Evolutionary conservation across 1,140 invertebrate species (phyloP), one percentile per base, ranked within the genome.

Genomic region (Holotrichia oblita): DNA sequence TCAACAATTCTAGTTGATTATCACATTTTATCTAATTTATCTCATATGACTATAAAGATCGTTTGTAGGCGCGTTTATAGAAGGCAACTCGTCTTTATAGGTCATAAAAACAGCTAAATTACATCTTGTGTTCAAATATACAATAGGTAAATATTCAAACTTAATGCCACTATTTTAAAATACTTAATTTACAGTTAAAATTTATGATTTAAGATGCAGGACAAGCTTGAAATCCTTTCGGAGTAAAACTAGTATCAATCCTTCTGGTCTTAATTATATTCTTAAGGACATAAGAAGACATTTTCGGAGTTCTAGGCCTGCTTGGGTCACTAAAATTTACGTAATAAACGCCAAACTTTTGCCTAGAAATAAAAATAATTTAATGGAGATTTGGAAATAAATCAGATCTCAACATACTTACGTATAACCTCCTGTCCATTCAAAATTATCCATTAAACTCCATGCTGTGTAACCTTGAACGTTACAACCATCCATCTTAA

Each of bases 401-500:
- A 27, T 14, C 2, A 14, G 59, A 0, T 69, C 34, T 17, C n/a
- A 17, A 34, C n/a, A 4, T 4, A 34, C 2, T 34, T 74, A 74
- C 73, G 40, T 74, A 42, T 41, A 74, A 12, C 73, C 92, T 14
- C 80, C 83, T 0, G 85, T 83, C 94, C 94, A 96, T 87, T 96
- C 94, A 84, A 94, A 95, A 85, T 94, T 95, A 80, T 96, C 94
- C 80, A 95, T 87, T 0, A 96, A 84, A 78, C 91, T 93, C 94
- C 94, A 96, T 61, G 90, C 87, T 0, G 91, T 90, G 82, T 95
- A 95, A 0, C 89, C 91, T 9, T 87, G 84, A 0, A 96, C 89
- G 69, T 92, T 90, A 48, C 91, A 91, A 0, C 89, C 88, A 80
- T 94, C 91, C 12, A 88, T 81, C 4, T 87, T 80, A 6, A 94